Percentiles rank a stretch among this genome's conserved stretches.
phyloP scores from a whole-genome alignment of 2,888 invertebrate genomes.

The Pardosa pseudoannulata region DNA sequence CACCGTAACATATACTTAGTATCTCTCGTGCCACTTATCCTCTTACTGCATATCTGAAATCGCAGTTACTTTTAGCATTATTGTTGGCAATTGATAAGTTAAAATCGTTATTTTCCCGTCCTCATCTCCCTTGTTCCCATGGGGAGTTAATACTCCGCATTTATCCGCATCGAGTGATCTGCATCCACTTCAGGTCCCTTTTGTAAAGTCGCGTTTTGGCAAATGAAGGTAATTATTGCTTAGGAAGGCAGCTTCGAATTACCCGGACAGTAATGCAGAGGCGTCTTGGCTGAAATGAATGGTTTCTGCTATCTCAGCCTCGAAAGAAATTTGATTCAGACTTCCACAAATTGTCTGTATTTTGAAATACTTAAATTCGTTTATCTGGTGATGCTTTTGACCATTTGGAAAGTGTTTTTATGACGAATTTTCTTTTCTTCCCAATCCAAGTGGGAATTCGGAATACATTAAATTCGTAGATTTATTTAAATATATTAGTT shows the following conservation, averaged over 20 bases:
- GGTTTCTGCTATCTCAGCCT: not conserved
- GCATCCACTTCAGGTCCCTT: slow-evolving; percentile 38
- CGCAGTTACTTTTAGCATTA: slow-evolving; percentile 14
- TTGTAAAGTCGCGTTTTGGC: slow-evolving; percentile 43
- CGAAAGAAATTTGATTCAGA: slow-evolving; percentile 52
- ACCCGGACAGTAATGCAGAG: slow-evolving; percentile 44
- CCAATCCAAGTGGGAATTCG: too few species aligned
- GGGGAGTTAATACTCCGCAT: slow-evolving; percentile 22
- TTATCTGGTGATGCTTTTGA: not conserved
- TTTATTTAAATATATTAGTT: too few species aligned
- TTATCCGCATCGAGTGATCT: slow-evolving; percentile 36
- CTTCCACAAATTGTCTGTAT: slow-evolving; percentile 36
- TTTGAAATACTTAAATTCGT: not conserved
- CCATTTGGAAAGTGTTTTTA: too few species aligned
- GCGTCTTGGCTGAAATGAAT: slow-evolving; percentile 43
- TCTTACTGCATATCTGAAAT: not conserved
- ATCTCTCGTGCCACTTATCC: too few species aligned
- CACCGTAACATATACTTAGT: too few species aligned
- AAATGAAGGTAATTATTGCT: slow-evolving; percentile 63
- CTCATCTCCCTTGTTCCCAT: not conserved
- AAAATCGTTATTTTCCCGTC: slow-evolving; percentile 38
- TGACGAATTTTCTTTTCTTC: too few species aligned
- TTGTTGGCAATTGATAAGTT: slow-evolving; percentile 31
- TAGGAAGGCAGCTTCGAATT: slow-evolving; percentile 33
- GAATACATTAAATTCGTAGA: too few species aligned